These are phyloP conservation scores for Zenarchopterus dispar DNA, from an alignment of 2,797 vertebrate genomes.

Conservation along the genomic window DNA sequence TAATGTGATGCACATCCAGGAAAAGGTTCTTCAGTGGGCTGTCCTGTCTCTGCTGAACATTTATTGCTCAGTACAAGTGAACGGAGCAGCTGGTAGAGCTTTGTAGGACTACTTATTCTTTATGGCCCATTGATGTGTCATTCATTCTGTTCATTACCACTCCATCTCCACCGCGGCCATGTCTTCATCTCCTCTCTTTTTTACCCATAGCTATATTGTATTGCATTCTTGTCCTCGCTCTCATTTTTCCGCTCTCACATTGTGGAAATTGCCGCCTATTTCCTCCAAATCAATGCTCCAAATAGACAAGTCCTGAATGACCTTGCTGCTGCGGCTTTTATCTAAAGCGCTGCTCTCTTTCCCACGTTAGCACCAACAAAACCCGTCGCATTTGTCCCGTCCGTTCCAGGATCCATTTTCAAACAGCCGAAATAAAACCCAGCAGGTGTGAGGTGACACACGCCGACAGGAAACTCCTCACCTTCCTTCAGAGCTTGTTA, in stretches of 20 bases:
- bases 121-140: neutral
- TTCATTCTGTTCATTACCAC: conserved; percentile 11
- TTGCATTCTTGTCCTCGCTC: conserved; percentile 29
- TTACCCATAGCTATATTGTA: conserved; percentile 16
- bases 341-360: conserved; percentile 44
- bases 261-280: conserved; percentile 61
- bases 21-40: too few relatives aligned
- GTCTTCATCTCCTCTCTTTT: conserved; percentile 28
- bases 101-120: conserved; percentile 5
- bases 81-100: conserved; percentile 12
- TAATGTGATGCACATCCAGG: too few relatives aligned
- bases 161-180: conserved; percentile 2
- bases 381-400: conserved; percentile 54
- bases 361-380: conserved; percentile 34
- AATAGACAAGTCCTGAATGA: conserved; percentile 45
- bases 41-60: too few relatives aligned
- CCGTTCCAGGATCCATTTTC: conserved; percentile 42
- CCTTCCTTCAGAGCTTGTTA: conserved; percentile 61
- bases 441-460: conserved; percentile 50
- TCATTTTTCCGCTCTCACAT: conserved; percentile 19
- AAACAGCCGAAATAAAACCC: conserved; percentile 44
- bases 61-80: neutral
- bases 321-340: conserved; percentile 53
- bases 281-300: conserved; percentile 43
- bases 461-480: conserved; percentile 60